phyloP scores from a whole-genome alignment of 2,113 vertebrate genomes.

The Sceloporus tristichus region DNA sequence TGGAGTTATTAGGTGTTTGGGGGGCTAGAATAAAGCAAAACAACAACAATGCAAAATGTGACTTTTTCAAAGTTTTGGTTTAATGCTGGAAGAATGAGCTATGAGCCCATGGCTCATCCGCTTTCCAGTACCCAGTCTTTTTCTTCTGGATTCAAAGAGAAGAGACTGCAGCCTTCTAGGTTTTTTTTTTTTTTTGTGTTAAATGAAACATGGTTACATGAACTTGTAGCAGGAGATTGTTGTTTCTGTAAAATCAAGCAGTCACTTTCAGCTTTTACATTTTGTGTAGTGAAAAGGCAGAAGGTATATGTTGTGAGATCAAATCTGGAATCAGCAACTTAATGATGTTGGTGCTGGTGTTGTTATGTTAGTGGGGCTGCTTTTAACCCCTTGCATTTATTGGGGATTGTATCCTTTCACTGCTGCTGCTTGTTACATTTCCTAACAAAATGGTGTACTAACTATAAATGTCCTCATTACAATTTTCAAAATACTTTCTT shows the following conservation, averaged over 20 bases:
- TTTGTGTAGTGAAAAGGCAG: background rate
- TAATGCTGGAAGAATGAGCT: too few species aligned
- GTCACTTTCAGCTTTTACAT: background rate
- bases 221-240: background rate
- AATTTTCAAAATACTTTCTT: constrained; percentile 40
- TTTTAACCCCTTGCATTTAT: background rate
- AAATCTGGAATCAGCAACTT: background rate
- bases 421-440: background rate
- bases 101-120: too few species aligned
- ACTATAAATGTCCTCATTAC: background rate
- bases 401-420: background rate
- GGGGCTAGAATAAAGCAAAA: too few species aligned
- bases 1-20: too few species aligned
- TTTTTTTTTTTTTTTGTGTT: background rate
- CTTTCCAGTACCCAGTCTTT: too few species aligned
- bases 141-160: too few species aligned
- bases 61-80: too few species aligned
- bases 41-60: too few species aligned
- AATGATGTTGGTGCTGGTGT: background rate
- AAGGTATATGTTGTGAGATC: background rate
- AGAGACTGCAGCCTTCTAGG: too few species aligned
- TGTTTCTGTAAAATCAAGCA: background rate
- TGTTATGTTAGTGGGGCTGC: too few species aligned
- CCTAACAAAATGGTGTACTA: background rate
- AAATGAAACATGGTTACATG: background rate